These are phyloP conservation scores for Cuniculus paca DNA, from an alignment of 2,797 vertebrate species.

Conservation along the genomic window DNA sequence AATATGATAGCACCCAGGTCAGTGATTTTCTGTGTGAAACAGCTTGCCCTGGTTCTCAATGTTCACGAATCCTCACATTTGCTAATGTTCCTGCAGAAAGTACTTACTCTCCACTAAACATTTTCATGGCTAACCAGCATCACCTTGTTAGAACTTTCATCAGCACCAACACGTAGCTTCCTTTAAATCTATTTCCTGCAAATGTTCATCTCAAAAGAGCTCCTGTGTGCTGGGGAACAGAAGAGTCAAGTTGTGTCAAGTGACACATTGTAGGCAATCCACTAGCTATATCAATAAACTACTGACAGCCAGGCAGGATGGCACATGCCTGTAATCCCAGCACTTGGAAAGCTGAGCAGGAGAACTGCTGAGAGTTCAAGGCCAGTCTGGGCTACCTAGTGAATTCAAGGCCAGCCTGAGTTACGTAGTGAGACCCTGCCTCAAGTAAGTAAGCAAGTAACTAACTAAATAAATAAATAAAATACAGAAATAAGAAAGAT, in stretches of 20 bases:
- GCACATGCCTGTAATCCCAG: no score
- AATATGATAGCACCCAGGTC: background rate
- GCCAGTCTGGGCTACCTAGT: background rate
- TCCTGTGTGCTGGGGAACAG: background rate
- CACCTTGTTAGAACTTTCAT: background rate
- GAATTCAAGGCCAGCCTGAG: background rate
- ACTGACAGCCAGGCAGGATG: background rate
- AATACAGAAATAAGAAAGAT: no score
- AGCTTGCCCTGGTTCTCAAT: background rate
- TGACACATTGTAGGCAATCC: background rate
- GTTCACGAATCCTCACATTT: background rate
- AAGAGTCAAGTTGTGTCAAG: background rate
- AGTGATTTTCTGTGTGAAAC: background rate
- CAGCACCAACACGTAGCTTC: background rate
- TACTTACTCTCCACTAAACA: background rate
- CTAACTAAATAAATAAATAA: no score
- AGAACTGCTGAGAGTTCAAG: no score
- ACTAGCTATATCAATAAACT: background rate
- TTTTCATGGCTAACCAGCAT: background rate
- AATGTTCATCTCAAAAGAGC: background rate
- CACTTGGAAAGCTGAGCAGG: no score
- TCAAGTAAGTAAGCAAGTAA: background rate
- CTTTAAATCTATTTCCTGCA: background rate
- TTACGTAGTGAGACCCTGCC: background rate
- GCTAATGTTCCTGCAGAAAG: background rate